Evolutionary conservation across 2,797 vertebrate species (phyloP), one percentile per base, ranked within the genome.

Genomic region (Sardinella longiceps): DNA sequence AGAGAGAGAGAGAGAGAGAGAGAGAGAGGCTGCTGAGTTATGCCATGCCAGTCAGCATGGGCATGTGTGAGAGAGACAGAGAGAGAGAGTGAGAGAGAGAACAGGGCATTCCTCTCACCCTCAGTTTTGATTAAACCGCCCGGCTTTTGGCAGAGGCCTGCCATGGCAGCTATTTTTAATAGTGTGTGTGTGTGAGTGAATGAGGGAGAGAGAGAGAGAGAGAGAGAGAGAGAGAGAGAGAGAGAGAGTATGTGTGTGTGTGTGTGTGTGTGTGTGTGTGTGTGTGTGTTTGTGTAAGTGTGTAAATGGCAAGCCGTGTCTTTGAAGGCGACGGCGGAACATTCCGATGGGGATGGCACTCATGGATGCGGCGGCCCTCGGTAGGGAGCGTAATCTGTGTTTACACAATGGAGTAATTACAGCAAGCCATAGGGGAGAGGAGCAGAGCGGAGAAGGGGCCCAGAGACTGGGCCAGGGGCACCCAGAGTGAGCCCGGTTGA

Each of bases 361-460:
- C 30, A 37, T 6, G 66, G 66, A 5, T 1, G 14, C 66, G 14
- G 30, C 33, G 15, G 30, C 30, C 66, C 30, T 18, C 18, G 66
- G 66, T 14, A 20, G 25, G 66, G 23, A 20, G 25, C 45, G 58
- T 86, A 88, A 88, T 88, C 87, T 86, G 70, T 82, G 87, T 86
- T 85, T 86, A 85, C 81, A 84, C 50, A 85, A 85, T 58, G 77
- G 25, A 81, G 83, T 86, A 86, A 88, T 88, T 85, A 86, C 81
- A 0, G 48, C 5, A 14, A 81, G 81, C 81, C 63, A 28, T 51
- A 23, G 66, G 66, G 33, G 60, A 25, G 56, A 25, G 60, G 15
- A 1, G 25, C n/a, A n/a, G n/a, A n/a, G n/a, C n/a, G n/a, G n/a
- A n/a, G n/a, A n/a, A 25, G 60, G 30, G 30, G 14, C 12, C 14